A percentile compares a stretch with the other conserved stretches of the same genome.
phyloP scores from a whole-genome alignment of 2,888 invertebrate species.

The Philonicus albiceps region DNA sequence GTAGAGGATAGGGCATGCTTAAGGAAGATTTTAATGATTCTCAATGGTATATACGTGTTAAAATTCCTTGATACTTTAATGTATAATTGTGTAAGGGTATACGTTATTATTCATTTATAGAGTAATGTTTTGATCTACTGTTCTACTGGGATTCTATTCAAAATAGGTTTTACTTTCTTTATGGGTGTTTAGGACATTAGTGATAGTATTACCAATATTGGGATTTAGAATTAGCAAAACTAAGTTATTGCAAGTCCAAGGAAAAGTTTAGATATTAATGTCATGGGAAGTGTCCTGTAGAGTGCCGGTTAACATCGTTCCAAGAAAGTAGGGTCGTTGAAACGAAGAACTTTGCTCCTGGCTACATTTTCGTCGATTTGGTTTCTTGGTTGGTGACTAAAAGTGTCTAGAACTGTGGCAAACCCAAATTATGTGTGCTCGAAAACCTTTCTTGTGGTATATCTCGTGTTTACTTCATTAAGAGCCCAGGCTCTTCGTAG shows the following conservation, averaged over 20 bases:
- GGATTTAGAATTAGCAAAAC: neutral
- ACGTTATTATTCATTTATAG: no score
- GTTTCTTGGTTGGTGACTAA: neutral
- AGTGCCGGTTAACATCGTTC: neutral
- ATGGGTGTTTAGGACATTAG: neutral
- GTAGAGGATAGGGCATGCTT: no score
- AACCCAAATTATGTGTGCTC: neutral
- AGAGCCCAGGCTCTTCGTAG: neutral
- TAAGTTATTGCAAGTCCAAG: neutral
- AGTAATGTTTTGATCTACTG: no score
- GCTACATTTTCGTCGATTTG: neutral
- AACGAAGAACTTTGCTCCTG: neutral
- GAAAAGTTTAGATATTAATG: neutral
- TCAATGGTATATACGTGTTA: no score
- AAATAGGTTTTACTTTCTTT: neutral
- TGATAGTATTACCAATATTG: neutral
- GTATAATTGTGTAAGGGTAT: no score
- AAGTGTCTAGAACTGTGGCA: neutral
- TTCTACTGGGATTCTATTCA: no score
- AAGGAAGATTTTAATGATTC: no score
- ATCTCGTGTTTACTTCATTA: slow-evolving; percentile 28
- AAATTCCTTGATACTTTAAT: no score
- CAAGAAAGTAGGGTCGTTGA: neutral
- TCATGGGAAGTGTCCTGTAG: neutral
- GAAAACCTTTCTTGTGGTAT: neutral